Evolutionary conservation across 1,140 invertebrate genomes (phyloP).

Genomic region (Acromyrmex heyeri): DNA sequence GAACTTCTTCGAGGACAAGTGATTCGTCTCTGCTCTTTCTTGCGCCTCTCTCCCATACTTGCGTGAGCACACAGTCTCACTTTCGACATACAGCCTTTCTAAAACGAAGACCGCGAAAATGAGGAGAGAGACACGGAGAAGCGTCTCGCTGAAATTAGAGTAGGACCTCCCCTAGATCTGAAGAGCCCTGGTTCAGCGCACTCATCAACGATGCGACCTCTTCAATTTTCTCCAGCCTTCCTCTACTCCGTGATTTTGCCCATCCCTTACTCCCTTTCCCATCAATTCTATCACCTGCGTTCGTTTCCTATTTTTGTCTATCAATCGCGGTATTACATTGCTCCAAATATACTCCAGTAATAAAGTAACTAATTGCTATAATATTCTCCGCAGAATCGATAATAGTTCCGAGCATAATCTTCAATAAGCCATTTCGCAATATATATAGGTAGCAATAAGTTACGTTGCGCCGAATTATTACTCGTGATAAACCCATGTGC

Average conservation of each 20-base stretch:
- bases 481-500: slow-evolving; percentile 22
- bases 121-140: not conserved
- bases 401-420: not conserved
- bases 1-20: slow-evolving; percentile 55
- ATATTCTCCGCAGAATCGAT: not conserved
- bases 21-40: slow-evolving; percentile 66
- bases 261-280: slow-evolving; percentile 12
- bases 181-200: slow-evolving; percentile 35
- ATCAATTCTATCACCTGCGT: slow-evolving; percentile 58
- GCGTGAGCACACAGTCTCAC: slow-evolving; percentile 14
- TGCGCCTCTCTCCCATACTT: slow-evolving; percentile 24
- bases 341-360: slow-evolving; percentile 47
- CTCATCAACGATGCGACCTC: slow-evolving; percentile 54
- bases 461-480: slow-evolving; percentile 37
- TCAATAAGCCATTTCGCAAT: slow-evolving; percentile 11
- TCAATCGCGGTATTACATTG: slow-evolving; percentile 52
- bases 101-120: slow-evolving; percentile 60
- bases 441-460: slow-evolving; percentile 38
- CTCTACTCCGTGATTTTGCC: slow-evolving; percentile 49
- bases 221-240: slow-evolving; percentile 55
- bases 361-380: slow-evolving; percentile 59
- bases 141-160: slow-evolving; percentile 64
- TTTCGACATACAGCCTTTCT: slow-evolving; percentile 33
- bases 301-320: slow-evolving; percentile 60
- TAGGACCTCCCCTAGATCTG: slow-evolving; percentile 56